Evolutionary conservation across 2,113 vertebrate species (phyloP).

Genomic region (Arizona elegans): DNA sequence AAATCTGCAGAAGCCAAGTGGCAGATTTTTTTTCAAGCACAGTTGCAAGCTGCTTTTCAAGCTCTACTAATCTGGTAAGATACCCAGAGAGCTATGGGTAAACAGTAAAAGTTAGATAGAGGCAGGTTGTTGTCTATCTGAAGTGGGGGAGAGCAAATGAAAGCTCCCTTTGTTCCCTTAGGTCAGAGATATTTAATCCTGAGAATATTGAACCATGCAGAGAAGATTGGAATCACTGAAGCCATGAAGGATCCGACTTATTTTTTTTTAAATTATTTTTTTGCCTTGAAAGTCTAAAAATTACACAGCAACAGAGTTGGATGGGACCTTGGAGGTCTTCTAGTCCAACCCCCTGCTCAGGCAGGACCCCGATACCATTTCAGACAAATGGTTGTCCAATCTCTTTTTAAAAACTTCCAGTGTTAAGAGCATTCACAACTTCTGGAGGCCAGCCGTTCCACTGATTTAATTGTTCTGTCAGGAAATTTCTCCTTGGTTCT

Average conservation of each 20-base stretch:
- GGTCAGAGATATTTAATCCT: neutral
- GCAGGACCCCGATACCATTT: too few species aligned
- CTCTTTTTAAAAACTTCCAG: too few species aligned
- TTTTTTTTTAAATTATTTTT: neutral
- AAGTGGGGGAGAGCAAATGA: neutral
- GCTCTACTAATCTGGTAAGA: slow-evolving; percentile 53
- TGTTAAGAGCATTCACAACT: too few species aligned
- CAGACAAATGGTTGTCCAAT: too few species aligned
- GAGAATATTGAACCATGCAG: neutral
- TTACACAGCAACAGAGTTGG: too few species aligned
- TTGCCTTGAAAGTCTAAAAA: too few species aligned
- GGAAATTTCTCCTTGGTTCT: too few species aligned
- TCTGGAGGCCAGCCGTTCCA: too few species aligned
- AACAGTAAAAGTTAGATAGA: slow-evolving; percentile 25
- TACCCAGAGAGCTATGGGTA: slow-evolving; percentile 44
- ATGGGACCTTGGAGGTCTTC: too few species aligned
- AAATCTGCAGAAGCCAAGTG: neutral
- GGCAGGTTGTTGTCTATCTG: neutral
- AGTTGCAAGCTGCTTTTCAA: slow-evolving; percentile 48
- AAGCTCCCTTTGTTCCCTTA: neutral
- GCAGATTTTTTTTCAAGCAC: slow-evolving; percentile 37
- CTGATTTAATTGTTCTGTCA: too few species aligned
- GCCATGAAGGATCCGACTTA: neutral
- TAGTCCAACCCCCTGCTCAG: too few species aligned
- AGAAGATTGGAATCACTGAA: neutral